Percentiles rank a stretch among this genome's conserved stretches.
phyloP scores from a whole-genome alignment of 2,888 invertebrate genomes.

The Antheraea assamensis region DNA sequence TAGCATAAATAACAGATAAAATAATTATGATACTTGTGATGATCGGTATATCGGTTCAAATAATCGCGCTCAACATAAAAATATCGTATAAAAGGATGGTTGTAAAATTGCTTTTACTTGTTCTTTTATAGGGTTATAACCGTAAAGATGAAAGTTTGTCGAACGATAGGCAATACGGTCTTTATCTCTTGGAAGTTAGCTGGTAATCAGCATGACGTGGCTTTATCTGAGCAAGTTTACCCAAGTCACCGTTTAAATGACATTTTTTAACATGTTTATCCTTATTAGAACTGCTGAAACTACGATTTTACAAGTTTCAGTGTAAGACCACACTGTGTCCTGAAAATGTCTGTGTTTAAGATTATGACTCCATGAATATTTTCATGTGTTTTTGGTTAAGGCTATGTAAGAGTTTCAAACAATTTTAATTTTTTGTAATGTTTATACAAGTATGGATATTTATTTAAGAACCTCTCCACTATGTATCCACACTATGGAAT shows the following conservation, averaged over 20 bases:
- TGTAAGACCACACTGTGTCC: background rate
- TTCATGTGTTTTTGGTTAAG: background rate
- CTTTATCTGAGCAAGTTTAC: constrained; percentile 25
- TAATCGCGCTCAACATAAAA: constrained; percentile 62
- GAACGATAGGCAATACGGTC: constrained; percentile 66
- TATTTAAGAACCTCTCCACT: too few relatives aligned
- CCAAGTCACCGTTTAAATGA: background rate
- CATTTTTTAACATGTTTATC: background rate
- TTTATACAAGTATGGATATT: too few relatives aligned
- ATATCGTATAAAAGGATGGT: constrained; percentile 63
- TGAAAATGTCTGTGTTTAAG: background rate
- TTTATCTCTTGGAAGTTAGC: constrained; percentile 58
- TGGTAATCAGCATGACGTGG: constrained; percentile 44
- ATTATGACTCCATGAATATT: background rate
- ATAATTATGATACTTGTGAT: constrained; percentile 52
- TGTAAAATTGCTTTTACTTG: constrained; percentile 79
- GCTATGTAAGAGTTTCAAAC: background rate
- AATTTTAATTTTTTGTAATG: too few relatives aligned
- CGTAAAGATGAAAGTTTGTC: constrained; percentile 71
- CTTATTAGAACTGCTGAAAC: background rate
- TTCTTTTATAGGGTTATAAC: constrained; percentile 74
- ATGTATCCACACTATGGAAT: too few relatives aligned
- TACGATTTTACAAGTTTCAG: background rate
- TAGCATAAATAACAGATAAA: constrained; percentile 44
- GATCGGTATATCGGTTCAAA: constrained; percentile 54